Conservation (phyloP, 2,888 invertebrate genomes). For the Nomada flava region DNA sequence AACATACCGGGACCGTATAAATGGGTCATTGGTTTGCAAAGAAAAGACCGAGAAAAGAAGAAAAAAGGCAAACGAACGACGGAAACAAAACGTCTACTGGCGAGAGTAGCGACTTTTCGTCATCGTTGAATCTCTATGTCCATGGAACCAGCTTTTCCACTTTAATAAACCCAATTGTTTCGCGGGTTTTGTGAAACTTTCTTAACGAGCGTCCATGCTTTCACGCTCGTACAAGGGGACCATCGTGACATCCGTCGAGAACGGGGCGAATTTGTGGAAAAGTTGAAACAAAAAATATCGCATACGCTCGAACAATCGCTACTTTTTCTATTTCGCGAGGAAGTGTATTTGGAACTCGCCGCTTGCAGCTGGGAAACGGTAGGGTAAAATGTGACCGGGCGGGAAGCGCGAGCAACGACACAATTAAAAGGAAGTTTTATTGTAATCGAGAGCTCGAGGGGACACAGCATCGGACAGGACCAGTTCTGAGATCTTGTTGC, state of each 20-base stretch:
- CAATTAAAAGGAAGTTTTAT: slow-evolving; percentile 22
- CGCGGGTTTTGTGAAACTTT: slow-evolving; percentile 9
- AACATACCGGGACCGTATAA: slow-evolving; percentile 66
- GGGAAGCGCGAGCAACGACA: not conserved
- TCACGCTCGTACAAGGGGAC: not conserved
- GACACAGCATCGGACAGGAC: not conserved
- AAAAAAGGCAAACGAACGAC: slow-evolving; percentile 7
- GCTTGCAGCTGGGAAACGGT: not conserved
- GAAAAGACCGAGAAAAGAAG: slow-evolving; percentile 30
- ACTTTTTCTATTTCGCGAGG: not conserved
- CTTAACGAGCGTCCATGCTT: slow-evolving; percentile 22
- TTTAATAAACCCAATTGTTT: slow-evolving; percentile 24
- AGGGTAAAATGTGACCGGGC: not conserved
- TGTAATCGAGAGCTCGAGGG: slow-evolving; percentile 5
- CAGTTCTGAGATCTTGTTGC: slow-evolving; percentile 11
- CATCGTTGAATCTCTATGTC: slow-evolving; percentile 11
- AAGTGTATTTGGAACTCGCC: not conserved
- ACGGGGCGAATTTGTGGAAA: not conserved
- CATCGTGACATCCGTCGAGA: not conserved
- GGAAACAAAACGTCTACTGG: too few relatives aligned
- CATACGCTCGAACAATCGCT: not conserved
- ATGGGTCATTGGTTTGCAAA: slow-evolving; percentile 67
- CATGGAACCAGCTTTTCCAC: not conserved
- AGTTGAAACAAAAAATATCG: not conserved
- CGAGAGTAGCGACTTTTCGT: slow-evolving; percentile 3